A percentile compares a stretch with the other conserved stretches of the same genome.
Evolutionary conservation across 2,888 invertebrate species (phyloP).

Genomic region (Rotaria magnacalcarata): DNA sequence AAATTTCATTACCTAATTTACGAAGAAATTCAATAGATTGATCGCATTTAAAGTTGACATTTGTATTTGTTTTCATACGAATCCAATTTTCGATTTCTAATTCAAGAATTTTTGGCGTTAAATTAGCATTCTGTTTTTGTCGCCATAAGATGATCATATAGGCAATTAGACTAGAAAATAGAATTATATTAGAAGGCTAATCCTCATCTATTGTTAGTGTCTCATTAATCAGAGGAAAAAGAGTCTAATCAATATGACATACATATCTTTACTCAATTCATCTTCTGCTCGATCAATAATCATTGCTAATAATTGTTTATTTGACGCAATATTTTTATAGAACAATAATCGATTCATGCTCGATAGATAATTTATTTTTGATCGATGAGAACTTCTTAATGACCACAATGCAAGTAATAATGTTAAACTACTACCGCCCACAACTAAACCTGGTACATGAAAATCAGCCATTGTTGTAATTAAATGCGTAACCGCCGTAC

Average conservation of each 20-base stretch:
- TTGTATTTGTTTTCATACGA: neutral
- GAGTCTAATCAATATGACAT: conserved; percentile 48
- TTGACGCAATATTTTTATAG: conserved; percentile 57
- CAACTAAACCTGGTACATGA: conserved; percentile 51
- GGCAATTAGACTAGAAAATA: conserved; percentile 48
- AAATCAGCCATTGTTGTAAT: conserved; percentile 51
- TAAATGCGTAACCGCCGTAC: conserved; percentile 52
- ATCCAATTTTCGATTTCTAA: conserved; percentile 30
- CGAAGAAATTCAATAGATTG: conserved; percentile 10
- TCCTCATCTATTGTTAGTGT: too few species aligned
- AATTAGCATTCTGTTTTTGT: neutral
- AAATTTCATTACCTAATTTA: neutral
- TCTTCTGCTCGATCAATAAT: conserved; percentile 57
- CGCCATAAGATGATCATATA: neutral
- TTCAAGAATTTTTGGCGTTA: conserved; percentile 12
- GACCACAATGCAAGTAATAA: conserved; percentile 50
- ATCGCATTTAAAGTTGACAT: neutral
- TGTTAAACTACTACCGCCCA: conserved; percentile 50
- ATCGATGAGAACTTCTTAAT: conserved; percentile 53
- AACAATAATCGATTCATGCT: conserved; percentile 54
- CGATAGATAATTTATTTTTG: conserved; percentile 52
- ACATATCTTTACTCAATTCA: conserved; percentile 56
- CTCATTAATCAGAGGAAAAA: too few species aligned
- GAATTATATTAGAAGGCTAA: neutral
- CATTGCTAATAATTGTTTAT: conserved; percentile 54